Conservation (phyloP, 2,797 vertebrate genomes). For the Myoxocephalus aenaeus region DNA sequence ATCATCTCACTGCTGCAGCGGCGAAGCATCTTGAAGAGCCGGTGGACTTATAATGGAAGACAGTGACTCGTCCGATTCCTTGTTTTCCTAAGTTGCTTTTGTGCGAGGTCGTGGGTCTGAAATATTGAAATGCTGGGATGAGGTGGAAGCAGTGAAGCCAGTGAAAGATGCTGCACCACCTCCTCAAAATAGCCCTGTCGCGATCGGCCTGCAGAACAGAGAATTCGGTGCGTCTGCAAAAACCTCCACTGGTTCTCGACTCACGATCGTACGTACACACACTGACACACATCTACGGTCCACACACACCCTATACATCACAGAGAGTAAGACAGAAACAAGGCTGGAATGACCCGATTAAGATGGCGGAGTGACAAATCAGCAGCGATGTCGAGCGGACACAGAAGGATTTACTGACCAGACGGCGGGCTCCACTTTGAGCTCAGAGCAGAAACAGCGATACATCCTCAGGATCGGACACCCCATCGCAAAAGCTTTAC, state of each 20-base stretch:
- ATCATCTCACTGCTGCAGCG: neutral
- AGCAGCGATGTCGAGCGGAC: neutral
- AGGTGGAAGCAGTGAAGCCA: conserved; percentile 44
- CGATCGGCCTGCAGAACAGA: conserved; percentile 55
- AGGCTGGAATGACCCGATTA: conserved; percentile 2
- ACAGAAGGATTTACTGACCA: conserved; percentile 3
- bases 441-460: conserved; percentile 8
- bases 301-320: neutral
- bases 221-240: conserved; percentile 41
- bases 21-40: neutral
- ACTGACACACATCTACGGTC: neutral
- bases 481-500: neutral
- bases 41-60: neutral
- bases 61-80: neutral
- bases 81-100: neutral
- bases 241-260: conserved; percentile 4
- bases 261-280: conserved; percentile 1
- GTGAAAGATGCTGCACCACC: conserved; percentile 36
- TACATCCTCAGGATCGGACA: neutral
- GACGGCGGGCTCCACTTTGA: neutral
- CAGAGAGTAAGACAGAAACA: neutral
- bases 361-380: neutral
- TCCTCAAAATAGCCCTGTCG: conserved; percentile 62
- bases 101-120: conserved; percentile 37
- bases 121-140: conserved; percentile 53